Evolutionary conservation across 2,797 vertebrate genomes (phyloP), one percentile per base, ranked within the genome.

Genomic region (Ambastaia sidthimunki): DNA sequence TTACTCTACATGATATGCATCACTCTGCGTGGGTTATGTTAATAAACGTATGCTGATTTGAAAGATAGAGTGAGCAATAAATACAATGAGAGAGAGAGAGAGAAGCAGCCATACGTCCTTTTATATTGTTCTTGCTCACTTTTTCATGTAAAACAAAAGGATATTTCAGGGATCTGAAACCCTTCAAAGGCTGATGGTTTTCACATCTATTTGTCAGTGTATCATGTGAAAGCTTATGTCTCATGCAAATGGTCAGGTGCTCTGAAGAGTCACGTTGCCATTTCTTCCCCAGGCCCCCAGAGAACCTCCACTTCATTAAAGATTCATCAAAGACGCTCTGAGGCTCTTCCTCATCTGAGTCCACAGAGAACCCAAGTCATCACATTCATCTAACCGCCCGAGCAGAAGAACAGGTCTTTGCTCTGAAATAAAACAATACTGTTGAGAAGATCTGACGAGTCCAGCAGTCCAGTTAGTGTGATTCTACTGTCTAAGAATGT

Each of bases 311-410:
- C 66, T 76, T 75, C 77, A 80, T 68, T 76, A 67, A 76, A 76
- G 52, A 80, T 70, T 63, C 68, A 72, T 80, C 67, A 74, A 71
- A 81, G 75, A 84, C 21, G 66, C 41, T 50, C 59, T 48, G 54
- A 76, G 41, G 70, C 23, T 71, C 48, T 77, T 48, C 60, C 41
- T 66, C 63, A 71, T 72, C 74, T 77, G 50, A 74, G 65, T 21
- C 74, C 52, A 76, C 68, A 23, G 59, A 72, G n/a, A 54, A 76
- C 70, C 62, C 60, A 65, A 81, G 44, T 28, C 28, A 48, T 63
- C 44, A 71, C n/a, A 50, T 71, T 67, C 48, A 76, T 60, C 37
- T 54, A 73, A 31, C 52, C 60, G 21, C 63, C 73, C 34, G 5
- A 31, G 2, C 25, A 31, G 25, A 47, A 62, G 59, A 62, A 62